Evolutionary conservation across 2,113 vertebrate species (phyloP).

Genomic region (Lampris megalopsis): DNA sequence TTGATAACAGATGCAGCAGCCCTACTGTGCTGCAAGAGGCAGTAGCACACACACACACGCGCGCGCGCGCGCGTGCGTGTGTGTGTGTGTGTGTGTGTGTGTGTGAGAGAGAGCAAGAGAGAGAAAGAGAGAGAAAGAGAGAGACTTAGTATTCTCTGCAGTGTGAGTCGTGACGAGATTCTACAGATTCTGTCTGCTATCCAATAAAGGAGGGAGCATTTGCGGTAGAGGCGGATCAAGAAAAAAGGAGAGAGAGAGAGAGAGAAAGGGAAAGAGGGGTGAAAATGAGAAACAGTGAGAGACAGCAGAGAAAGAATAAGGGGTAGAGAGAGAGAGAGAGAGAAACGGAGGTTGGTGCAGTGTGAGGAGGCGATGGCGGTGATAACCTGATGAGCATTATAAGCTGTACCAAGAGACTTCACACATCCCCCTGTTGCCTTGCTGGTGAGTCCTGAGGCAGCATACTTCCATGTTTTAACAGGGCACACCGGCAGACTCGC

Average conservation of each 20-base stretch:
- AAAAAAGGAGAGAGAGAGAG: background rate
- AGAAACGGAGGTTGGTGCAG: background rate
- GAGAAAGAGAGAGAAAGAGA: background rate
- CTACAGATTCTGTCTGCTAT: slow-evolving; percentile 15
- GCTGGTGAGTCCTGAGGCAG: background rate
- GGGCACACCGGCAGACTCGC: slow-evolving; percentile 11
- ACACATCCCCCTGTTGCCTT: no score
- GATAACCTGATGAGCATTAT: background rate
- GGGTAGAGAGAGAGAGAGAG: background rate
- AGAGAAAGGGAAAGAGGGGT: background rate
- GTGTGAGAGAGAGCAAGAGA: background rate
- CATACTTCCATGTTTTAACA: background rate
- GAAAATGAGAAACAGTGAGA: background rate
- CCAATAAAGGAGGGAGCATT: slow-evolving; percentile 3
- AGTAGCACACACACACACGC: slow-evolving; percentile 1
- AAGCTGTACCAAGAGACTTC: background rate
- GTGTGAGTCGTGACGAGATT: slow-evolving; percentile 66
- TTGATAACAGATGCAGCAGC: slow-evolving; percentile 42
- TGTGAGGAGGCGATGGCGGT: background rate
- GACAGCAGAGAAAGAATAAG: background rate
- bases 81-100: slow-evolving; percentile 11
- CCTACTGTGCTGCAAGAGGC: slow-evolving; percentile 38
- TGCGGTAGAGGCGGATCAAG: background rate
- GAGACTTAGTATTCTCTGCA: slow-evolving; percentile 35
- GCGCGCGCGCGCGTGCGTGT: background rate